A percentile compares a stretch with the other conserved stretches of the same genome.
Evolutionary conservation across 2,113 vertebrate genomes (phyloP).

Genomic region (Triplophysa tibetana): DNA sequence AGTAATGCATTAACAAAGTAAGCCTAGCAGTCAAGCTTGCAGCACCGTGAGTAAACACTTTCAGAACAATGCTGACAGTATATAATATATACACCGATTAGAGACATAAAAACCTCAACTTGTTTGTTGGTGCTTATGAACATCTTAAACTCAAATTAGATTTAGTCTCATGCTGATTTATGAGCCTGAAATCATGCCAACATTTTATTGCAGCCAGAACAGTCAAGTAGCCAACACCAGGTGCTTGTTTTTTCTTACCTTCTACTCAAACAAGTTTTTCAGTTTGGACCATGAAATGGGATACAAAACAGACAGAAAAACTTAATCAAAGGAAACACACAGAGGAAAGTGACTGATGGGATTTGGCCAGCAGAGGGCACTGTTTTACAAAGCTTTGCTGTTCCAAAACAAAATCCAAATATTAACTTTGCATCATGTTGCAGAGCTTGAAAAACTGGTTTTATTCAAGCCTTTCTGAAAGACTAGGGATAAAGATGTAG

Average conservation of each 20-base stretch:
- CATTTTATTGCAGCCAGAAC: not conserved
- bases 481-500: not conserved
- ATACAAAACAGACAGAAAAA: constrained; percentile 58
- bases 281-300: constrained; percentile 79
- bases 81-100: no score
- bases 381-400: constrained; percentile 35
- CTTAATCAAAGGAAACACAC: constrained; percentile 27
- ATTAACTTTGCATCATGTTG: not conserved
- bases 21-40: not conserved
- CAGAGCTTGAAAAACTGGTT: not conserved
- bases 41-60: not conserved
- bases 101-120: not conserved
- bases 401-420: not conserved
- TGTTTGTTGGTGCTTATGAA: not conserved
- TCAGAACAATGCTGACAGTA: not conserved
- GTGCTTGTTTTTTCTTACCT: constrained; percentile 78
- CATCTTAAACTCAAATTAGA: not conserved
- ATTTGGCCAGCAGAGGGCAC: constrained; percentile 52
- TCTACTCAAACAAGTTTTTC: constrained; percentile 80
- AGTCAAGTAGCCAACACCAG: constrained; percentile 41
- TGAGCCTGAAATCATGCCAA: constrained; percentile 31
- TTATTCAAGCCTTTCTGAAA: not conserved
- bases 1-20: not conserved
- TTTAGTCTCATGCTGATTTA: constrained; percentile 11
- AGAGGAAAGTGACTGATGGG: not conserved